Conservation (phyloP, 2,888 invertebrate species). For the Tetragnatha montana region DNA sequence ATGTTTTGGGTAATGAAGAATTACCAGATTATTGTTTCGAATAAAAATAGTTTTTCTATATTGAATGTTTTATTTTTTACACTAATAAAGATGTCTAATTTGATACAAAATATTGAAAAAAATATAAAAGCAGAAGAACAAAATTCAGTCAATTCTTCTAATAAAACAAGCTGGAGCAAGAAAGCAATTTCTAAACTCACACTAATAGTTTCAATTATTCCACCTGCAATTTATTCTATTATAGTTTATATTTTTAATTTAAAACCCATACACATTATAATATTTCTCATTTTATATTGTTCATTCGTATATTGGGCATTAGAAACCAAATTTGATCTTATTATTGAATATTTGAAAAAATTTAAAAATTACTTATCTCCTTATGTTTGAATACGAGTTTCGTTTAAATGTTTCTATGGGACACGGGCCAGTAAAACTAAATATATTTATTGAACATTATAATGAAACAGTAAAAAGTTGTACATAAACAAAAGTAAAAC, state of each 20-base stretch:
- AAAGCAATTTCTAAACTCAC: not conserved
- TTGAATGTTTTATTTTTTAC: not conserved
- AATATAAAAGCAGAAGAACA: not conserved
- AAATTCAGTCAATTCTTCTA: not conserved
- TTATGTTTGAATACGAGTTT: slow-evolving; percentile 40
- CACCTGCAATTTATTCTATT: not conserved
- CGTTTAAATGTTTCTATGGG: slow-evolving; percentile 9
- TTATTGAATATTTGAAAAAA: slow-evolving; percentile 10
- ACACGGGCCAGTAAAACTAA: too few species aligned
- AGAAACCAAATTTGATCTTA: slow-evolving; percentile 4
- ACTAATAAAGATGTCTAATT: slow-evolving; percentile 16
- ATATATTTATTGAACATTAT: too few species aligned
- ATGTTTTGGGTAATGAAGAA: not conserved
- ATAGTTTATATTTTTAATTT: slow-evolving; percentile 1
- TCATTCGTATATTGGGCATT: not conserved
- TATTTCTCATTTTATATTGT: slow-evolving; percentile 8
- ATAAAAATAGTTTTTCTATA: not conserved
- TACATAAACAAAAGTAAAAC: too few species aligned
- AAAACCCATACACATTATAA: not conserved
- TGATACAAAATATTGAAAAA: not conserved
- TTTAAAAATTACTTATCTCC: not conserved
- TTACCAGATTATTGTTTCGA: too few species aligned
- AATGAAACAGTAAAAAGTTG: too few species aligned
- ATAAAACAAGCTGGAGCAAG: not conserved
- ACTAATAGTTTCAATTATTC: not conserved